Evolutionary conservation across 2,888 invertebrate species (phyloP), one percentile per base, ranked within the genome.

Genomic region (Suillia variegata): DNA sequence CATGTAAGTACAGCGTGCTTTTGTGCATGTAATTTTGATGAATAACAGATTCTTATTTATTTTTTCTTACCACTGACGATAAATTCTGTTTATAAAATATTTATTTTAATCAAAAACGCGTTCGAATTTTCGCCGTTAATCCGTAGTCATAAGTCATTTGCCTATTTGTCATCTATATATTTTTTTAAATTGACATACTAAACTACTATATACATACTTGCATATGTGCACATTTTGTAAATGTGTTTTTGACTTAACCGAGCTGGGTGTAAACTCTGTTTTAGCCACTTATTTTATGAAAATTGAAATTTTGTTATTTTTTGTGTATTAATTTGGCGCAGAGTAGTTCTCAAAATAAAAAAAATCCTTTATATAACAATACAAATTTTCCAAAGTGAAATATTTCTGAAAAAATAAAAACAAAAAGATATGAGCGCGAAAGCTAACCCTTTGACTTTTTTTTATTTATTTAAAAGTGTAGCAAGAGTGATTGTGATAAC

Each of bases 171-270:
- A 6, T 17, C 45, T 45, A 45, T 12, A n/a, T n/a, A n/a, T n/a
- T n/a, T 20, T 45, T 18, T 5, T 13, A 8, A 38, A 38, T 38
- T 38, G 13, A 38, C 10, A 38, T 13, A 38, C 38, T 38, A 38
- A 38, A 42, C 17, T 21, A 47, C 34, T 52, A n/a, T n/a, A n/a
- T n/a, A n/a, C n/a, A n/a, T n/a, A n/a, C n/a, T n/a, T n/a, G n/a
- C n/a, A n/a, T 54, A 22, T 51, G 51, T 12, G 42, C 42, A 56
- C 54, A 56, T 59, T 62, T 62, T 59, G 56, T 62, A 42, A 62
- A 56, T 62, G 56, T 26, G 51, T 38, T 42, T 18, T 54, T 38
- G 4, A 38, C n/a, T 38, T n/a, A 38, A 38, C n/a, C n/a, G 10
- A 12, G 4, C n/a, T 38, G n/a, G 38, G 4, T n/a, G 38, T 38